Percentiles rank a stretch among this genome's conserved stretches.
phyloP scores from a whole-genome alignment of 2,797 vertebrate genomes.

The Choloepus didactylus region DNA sequence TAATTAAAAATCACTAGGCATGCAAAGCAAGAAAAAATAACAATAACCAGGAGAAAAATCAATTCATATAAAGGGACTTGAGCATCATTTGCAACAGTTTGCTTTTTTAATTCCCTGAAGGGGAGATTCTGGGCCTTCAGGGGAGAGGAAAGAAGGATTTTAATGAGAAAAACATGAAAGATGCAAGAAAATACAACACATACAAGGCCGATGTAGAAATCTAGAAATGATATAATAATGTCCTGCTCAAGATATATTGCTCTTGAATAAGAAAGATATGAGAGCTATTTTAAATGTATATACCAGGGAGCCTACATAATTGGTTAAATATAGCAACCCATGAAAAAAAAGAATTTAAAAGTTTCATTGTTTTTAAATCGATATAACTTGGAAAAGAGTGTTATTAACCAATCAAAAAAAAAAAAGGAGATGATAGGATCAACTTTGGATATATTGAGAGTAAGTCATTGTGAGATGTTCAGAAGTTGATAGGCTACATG shows the following conservation, averaged over 20 bases:
- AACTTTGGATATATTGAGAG: not conserved
- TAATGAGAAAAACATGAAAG: not conserved
- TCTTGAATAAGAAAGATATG: not conserved
- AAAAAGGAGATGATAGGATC: not conserved
- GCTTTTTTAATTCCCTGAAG: not conserved
- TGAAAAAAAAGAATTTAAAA: slow-evolving; percentile 51
- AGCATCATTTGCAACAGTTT: not conserved
- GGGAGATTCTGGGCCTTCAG: not conserved
- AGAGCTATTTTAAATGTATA: not conserved
- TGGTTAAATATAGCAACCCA: not conserved
- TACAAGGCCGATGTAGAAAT: not conserved
- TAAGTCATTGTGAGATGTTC: slow-evolving; percentile 29
- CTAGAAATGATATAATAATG: not conserved
- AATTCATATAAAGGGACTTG: not conserved
- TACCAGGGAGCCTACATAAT: not conserved
- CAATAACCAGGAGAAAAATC: not conserved
- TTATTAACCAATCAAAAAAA: slow-evolving; percentile 61
- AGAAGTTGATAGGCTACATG: not conserved
- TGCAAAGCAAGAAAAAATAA: slow-evolving; percentile 28
- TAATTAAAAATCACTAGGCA: slow-evolving; percentile 25
- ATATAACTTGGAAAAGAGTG: slow-evolving; percentile 46
- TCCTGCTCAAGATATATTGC: not conserved
- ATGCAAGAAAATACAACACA: not conserved
- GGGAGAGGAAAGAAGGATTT: not conserved
- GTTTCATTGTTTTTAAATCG: slow-evolving; percentile 59